phyloP scores from a whole-genome alignment of 2,113 vertebrate genomes.

The Cyphomyrus plagiostoma region DNA sequence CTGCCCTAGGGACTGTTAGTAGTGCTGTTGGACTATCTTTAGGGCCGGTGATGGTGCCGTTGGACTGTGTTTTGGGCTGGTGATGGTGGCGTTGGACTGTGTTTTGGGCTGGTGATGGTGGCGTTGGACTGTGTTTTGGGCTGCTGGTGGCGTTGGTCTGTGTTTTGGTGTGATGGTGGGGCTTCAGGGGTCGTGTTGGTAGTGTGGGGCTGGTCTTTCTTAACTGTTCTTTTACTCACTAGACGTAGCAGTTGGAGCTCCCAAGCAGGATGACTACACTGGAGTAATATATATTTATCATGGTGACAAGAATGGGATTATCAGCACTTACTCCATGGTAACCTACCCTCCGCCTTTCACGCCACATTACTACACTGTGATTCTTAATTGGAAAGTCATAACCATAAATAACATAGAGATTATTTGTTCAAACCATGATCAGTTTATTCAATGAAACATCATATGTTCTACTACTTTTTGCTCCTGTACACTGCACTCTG shows the following conservation, averaged over 20 bases:
- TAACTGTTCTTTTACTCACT: slow-evolving; percentile 9
- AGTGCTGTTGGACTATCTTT: not conserved
- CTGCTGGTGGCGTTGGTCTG: not conserved
- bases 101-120: not conserved
- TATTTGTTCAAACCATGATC: not conserved
- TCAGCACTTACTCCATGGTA: slow-evolving; percentile 89
- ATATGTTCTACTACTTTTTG: not conserved
- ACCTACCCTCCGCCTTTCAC: not conserved
- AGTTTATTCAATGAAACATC: not conserved
- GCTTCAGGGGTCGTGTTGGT: not conserved
- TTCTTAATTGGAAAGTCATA: not conserved
- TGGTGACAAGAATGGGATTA: slow-evolving; percentile 71
- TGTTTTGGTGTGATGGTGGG: too few species aligned
- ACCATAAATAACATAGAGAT: not conserved
- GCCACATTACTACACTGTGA: not conserved
- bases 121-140: not conserved
- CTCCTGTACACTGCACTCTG: not conserved
- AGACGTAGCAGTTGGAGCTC: slow-evolving; percentile 93
- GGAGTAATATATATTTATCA: slow-evolving; percentile 95
- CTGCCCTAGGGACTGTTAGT: not conserved
- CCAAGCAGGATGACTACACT: slow-evolving; percentile 81
- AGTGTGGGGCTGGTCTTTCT: not conserved
- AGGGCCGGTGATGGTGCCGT: not conserved
- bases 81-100: not conserved
- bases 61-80: not conserved